A percentile compares a stretch with the other conserved stretches of the same genome.
Evolutionary conservation across 1,140 invertebrate genomes (phyloP).

Genomic region (Wasmannia auropunctata): DNA sequence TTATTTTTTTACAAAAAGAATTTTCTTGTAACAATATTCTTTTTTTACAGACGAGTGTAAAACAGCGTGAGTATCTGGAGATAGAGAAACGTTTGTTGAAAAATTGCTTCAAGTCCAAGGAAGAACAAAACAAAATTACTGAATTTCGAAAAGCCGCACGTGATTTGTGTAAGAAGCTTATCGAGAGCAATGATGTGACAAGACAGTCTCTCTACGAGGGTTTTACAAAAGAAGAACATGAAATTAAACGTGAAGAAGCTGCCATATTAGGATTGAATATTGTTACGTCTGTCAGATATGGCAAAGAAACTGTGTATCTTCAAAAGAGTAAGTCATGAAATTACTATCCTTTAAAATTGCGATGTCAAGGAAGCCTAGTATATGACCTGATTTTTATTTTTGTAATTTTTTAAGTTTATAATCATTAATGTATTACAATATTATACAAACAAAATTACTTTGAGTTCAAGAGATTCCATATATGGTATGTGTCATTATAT

Average conservation of each 20-base stretch:
- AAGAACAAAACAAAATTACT: constrained; percentile 40
- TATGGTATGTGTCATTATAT: too few species aligned
- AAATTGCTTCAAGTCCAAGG: constrained; percentile 70
- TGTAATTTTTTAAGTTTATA: too few species aligned
- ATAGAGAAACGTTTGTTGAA: constrained; percentile 73
- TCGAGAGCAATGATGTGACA: constrained; percentile 57
- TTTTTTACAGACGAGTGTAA: constrained; percentile 70
- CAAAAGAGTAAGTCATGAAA: constrained; percentile 56
- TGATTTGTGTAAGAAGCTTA: constrained; percentile 73
- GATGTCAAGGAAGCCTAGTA: too few species aligned
- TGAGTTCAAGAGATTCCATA: too few species aligned
- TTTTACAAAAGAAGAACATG: constrained; percentile 71
- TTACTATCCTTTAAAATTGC: neutral
- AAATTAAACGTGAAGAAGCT: constrained; percentile 71
- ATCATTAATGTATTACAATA: neutral
- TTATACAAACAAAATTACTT: too few species aligned
- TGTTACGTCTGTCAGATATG: constrained; percentile 68
- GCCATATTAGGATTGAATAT: constrained; percentile 73
- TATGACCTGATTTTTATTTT: too few species aligned
- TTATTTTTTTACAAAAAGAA: too few species aligned
- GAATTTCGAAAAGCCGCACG: constrained; percentile 68
- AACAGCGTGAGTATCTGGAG: constrained; percentile 67
- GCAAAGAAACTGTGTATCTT: constrained; percentile 74
- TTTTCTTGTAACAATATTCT: neutral
- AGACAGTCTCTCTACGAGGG: constrained; percentile 76